Conservation (phyloP, 2,888 invertebrate species). For the Micoletzkya japonica region DNA sequence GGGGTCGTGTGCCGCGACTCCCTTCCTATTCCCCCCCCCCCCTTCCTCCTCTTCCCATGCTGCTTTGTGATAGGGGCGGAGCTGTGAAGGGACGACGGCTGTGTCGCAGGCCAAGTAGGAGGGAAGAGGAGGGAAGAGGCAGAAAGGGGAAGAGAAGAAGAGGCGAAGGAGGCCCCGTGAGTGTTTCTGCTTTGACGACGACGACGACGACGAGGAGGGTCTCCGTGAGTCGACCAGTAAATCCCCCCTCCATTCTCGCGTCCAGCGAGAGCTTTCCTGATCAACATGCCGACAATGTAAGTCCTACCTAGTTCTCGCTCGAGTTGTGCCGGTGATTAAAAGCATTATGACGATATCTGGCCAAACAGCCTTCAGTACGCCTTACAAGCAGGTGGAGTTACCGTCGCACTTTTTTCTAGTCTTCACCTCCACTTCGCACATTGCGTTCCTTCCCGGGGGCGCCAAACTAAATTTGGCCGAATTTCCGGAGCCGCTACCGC, state of each 20-base stretch:
- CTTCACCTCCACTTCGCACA: no score
- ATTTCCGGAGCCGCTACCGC: no score
- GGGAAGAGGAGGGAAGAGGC: neutral
- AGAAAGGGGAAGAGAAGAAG: conserved; percentile 5
- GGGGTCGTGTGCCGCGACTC: no score
- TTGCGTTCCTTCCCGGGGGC: no score
- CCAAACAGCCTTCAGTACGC: no score
- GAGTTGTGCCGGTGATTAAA: neutral
- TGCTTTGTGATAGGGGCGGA: conserved; percentile 13
- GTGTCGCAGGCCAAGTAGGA: conserved; percentile 15
- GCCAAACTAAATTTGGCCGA: no score
- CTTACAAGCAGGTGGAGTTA: no score
- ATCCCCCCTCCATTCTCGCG: neutral
- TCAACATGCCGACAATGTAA: neutral
- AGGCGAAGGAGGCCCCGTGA: neutral
- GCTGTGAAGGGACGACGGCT: conserved; percentile 1
- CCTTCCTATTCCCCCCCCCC: neutral
- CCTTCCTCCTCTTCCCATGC: neutral
- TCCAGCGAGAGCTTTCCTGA: neutral
- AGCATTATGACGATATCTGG: no score
- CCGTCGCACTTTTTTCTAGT: no score
- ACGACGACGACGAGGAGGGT: no score
- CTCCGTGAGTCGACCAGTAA: no score
- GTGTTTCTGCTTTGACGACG: no score
- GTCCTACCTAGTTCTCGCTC: neutral